Conservation (phyloP, 2,888 invertebrate genomes). For the Acleris cristana region DNA sequence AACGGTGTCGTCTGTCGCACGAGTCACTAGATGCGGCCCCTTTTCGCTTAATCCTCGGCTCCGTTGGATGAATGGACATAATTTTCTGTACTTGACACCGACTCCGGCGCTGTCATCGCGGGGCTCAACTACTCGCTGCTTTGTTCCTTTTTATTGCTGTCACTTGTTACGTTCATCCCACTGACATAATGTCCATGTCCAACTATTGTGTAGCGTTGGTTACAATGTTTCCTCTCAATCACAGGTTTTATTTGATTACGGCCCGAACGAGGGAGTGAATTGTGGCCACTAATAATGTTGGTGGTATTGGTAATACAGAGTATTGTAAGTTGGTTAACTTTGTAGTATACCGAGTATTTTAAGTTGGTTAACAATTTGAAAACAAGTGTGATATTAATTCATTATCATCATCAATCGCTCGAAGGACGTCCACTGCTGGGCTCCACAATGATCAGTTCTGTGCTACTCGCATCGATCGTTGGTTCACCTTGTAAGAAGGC, state of each 20-base stretch:
- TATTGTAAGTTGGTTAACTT: no score
- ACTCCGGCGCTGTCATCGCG: conserved; percentile 73
- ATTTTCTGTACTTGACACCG: conserved; percentile 82
- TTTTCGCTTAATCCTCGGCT: conserved; percentile 74
- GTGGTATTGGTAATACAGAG: conserved; percentile 4
- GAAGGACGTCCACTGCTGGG: no score
- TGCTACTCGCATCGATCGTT: no score
- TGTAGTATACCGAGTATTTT: no score
- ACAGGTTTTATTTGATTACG: conserved; percentile 34
- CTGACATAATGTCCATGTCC: conserved; percentile 31
- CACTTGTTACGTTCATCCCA: conserved; percentile 51
- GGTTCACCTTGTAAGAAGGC: no score
- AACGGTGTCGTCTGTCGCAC: conserved; percentile 55
- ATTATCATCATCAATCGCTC: no score
- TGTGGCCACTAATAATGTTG: conserved; percentile 20
- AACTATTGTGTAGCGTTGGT: conserved; percentile 27
- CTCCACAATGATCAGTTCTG: no score
- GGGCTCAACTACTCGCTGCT: conserved; percentile 60
- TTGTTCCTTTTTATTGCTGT: conserved; percentile 73
- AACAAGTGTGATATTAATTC: no score
- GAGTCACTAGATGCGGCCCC: conserved; percentile 72
- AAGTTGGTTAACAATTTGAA: no score
- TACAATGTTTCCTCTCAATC: conserved; percentile 34
- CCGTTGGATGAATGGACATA: conserved; percentile 79
- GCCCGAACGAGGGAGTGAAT: conserved; percentile 14